A percentile compares a stretch with the other conserved stretches of the same genome.
These are phyloP conservation scores for Vulpes ferrilata DNA, from an alignment of 2,113 vertebrate genomes.

Conservation along the genomic window DNA sequence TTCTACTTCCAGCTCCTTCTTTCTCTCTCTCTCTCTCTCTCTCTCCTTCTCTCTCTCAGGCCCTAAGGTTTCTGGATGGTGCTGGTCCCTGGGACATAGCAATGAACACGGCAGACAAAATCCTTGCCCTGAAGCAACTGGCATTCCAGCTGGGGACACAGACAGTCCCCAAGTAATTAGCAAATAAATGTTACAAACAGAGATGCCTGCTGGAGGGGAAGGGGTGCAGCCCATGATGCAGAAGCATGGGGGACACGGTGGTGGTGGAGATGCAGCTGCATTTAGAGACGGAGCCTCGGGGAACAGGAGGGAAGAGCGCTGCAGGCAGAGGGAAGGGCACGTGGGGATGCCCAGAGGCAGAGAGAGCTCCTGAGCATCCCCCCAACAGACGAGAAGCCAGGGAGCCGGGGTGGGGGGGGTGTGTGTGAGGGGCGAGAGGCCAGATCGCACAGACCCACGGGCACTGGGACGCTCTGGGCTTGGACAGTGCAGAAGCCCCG, in stretches of 20 bases:
- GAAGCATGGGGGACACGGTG: background rate
- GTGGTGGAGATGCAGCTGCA: background rate
- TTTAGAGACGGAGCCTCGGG: background rate
- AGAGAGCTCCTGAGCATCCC: background rate
- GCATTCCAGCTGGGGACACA: background rate
- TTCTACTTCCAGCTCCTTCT: background rate
- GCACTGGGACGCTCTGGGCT: background rate
- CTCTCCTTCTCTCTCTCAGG: too few species aligned
- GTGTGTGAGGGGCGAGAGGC: background rate
- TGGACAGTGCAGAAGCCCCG: constrained; percentile 71
- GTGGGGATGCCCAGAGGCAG: background rate
- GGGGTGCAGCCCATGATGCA: rapidly evolving
- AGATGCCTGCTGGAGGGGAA: background rate
- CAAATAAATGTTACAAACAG: too few species aligned
- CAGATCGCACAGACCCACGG: background rate
- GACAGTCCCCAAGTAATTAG: background rate
- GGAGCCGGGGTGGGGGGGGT: rapidly evolving
- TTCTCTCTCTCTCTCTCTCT: background rate
- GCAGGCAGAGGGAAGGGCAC: background rate
- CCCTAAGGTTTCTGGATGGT: background rate
- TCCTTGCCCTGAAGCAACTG: background rate
- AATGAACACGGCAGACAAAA: background rate
- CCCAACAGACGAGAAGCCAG: too few species aligned
- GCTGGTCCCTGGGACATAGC: too few species aligned
- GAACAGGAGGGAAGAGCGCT: background rate